Conservation (phyloP, 2,888 invertebrate species). For the Dicyrtomina minuta region DNA sequence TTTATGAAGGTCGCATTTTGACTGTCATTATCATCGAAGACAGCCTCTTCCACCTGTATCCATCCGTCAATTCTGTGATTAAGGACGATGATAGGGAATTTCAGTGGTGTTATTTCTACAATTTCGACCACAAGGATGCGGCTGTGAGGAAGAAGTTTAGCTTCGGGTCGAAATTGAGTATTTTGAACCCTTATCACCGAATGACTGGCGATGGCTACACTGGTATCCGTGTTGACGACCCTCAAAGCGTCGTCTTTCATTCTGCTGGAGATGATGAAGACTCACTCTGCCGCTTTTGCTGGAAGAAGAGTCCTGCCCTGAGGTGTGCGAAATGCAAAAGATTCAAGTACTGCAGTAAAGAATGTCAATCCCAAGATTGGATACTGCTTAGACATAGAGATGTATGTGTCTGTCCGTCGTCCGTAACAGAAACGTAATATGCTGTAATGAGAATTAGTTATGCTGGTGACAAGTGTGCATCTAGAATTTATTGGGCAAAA, state of each 20-base stretch:
- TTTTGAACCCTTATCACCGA: not conserved
- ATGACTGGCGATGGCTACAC: too few species aligned
- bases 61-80: not conserved
- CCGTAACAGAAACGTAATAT: too few species aligned
- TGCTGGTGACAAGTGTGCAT: too few species aligned
- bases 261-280: not conserved
- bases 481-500: too few species aligned
- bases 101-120: not conserved
- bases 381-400: conserved; percentile 14
- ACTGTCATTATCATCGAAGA: not conserved
- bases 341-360: too few species aligned
- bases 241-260: not conserved
- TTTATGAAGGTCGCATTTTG: not conserved
- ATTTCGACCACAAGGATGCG: too few species aligned
- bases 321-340: not conserved
- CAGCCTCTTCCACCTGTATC: not conserved
- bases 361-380: conserved; percentile 9
- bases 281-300: not conserved
- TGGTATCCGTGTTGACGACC: not conserved
- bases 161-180: not conserved
- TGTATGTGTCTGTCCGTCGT: too few species aligned
- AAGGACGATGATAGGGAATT: not conserved
- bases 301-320: not conserved
- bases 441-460: too few species aligned
- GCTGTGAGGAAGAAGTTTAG: not conserved